Evolutionary conservation across 1,140 invertebrate genomes (phyloP).

Genomic region (Diachasmimorpha longicaudata): DNA sequence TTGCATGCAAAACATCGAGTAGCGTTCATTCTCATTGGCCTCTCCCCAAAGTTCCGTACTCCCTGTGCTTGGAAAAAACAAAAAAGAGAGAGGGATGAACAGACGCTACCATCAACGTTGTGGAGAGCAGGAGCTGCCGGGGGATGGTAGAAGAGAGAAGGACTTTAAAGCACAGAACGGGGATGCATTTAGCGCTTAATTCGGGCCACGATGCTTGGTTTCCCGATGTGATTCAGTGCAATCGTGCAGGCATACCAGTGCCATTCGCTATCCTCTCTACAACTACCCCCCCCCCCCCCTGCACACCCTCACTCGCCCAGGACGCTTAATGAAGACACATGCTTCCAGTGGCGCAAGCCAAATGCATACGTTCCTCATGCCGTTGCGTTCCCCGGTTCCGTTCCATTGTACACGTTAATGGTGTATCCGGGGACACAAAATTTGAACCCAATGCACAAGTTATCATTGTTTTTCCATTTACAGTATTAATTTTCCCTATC

Average conservation of each 20-base stretch:
- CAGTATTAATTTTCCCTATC: not conserved
- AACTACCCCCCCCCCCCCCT: not conserved
- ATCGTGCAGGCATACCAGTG: slow-evolving; percentile 26
- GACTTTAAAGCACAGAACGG: slow-evolving; percentile 24
- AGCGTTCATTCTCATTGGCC: not conserved
- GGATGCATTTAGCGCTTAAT: slow-evolving; percentile 54
- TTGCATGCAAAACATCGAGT: slow-evolving; percentile 47
- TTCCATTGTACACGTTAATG: slow-evolving; percentile 47
- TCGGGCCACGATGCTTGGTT: slow-evolving; percentile 47
- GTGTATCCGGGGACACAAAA: slow-evolving; percentile 15
- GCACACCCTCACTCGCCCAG: slow-evolving; percentile 36
- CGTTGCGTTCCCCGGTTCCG: slow-evolving; percentile 42
- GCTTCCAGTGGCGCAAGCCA: slow-evolving; percentile 47
- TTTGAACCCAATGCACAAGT: slow-evolving; percentile 1
- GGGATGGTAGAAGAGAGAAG: not conserved
- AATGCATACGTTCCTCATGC: slow-evolving; percentile 50
- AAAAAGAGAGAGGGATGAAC: slow-evolving; percentile 18
- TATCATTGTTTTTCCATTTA: not conserved
- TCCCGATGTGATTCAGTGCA: slow-evolving; percentile 52
- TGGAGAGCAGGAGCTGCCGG: not conserved
- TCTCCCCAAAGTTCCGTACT: not conserved
- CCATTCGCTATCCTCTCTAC: not conserved
- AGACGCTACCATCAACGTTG: slow-evolving; percentile 4
- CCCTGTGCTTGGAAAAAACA: slow-evolving; percentile 28
- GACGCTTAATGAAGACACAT: slow-evolving; percentile 54